Evolutionary conservation across 1,140 invertebrate species (phyloP), one percentile per base, ranked within the genome.

Genomic region (Ips typographus): DNA sequence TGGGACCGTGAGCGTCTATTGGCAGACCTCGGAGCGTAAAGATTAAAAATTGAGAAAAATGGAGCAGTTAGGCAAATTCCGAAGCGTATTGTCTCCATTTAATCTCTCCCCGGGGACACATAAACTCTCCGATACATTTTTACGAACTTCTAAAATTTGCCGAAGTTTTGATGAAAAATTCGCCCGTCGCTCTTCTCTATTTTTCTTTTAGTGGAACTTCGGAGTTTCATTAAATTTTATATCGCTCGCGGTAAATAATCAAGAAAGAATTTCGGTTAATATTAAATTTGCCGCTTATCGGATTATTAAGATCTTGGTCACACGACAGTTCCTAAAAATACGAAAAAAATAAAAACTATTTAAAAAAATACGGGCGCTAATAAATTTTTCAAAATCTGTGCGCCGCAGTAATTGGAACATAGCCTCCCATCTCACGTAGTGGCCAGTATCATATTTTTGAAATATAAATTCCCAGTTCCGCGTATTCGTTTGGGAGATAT

Each of bases 121-220:
- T 68, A 68, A 68, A 68, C 66, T 68, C 59, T 68, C 66, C 66
- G 66, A 68, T 68, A 68, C 66, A 68, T 68, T 68, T 68, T 68
- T 68, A 68, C 58, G 58, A 68, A 68, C 66, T 68, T 60, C 65
- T 60, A 37, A 68, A 68, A 68, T 68, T 56, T 62, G 44, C 66
- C 59, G 59, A 61, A 61, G 59, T 62, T 62, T 43, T 68, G 66
- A 68, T 68, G 66, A 68, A 68, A 68, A 68, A 68, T 68, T 68
- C 41, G 3, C 4, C 47, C 59, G n/a, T 66, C 59, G 53, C 59
- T 66, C 59, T 66, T 55, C 51, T 56, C 51, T 66, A 58, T 66
- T 66, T 66, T 58, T 40, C 56, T 66, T 66, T 66, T 66, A 41
- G 52, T 22, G 56, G n/a, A 66, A 66, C 39, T 65, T 65, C 4